A percentile compares a stretch with the other conserved stretches of the same genome.
These are phyloP conservation scores for Chloropsis cyanopogon DNA, from an alignment of 2,113 vertebrate genomes.

Conservation along the genomic window DNA sequence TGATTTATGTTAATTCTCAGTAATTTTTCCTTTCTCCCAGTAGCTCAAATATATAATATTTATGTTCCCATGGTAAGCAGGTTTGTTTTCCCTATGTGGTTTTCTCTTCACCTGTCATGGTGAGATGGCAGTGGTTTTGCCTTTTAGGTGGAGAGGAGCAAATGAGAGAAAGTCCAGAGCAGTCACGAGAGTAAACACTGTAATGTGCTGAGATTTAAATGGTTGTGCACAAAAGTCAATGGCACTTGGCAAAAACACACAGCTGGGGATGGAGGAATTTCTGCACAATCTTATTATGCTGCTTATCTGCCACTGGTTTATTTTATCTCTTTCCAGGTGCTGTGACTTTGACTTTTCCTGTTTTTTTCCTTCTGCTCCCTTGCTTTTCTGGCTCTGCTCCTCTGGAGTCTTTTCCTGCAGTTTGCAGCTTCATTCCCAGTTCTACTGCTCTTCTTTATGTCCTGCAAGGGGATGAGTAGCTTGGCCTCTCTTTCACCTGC, in stretches of 20 bases:
- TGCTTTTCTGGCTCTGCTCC: neutral
- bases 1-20: neutral
- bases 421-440: accelerated
- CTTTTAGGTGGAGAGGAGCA: neutral
- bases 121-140: neutral
- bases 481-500: neutral
- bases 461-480: neutral
- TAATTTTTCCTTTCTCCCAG: neutral
- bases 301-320: neutral
- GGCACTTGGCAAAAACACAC: neutral
- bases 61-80: neutral
- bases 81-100: neutral
- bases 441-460: neutral
- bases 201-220: neutral
- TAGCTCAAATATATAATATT: neutral
- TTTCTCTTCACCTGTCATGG: neutral
- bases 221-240: neutral
- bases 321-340: neutral
- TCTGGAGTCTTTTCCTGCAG: neutral
- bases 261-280: neutral
- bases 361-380: neutral
- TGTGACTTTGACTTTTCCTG: neutral
- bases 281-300: neutral
- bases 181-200: accelerated
- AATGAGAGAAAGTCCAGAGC: neutral